Evolutionary conservation across 2,797 vertebrate species (phyloP).

Genomic region (Sus cebifrons): DNA sequence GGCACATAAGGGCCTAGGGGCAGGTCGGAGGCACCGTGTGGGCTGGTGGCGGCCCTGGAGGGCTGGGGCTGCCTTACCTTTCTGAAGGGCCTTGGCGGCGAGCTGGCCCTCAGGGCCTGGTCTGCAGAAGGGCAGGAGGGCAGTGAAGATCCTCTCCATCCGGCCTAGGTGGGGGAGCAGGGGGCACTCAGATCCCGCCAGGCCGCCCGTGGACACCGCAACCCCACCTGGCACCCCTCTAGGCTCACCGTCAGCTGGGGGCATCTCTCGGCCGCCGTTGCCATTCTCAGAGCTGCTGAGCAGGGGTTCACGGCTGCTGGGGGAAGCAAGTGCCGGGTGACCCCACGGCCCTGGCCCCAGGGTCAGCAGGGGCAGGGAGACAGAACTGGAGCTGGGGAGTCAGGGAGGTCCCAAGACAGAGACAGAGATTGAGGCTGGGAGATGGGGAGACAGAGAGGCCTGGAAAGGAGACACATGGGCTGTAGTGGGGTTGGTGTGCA

Average conservation of each 20-base stretch:
- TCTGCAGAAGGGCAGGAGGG: conserved; percentile 86
- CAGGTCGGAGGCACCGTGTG: not conserved
- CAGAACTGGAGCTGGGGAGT: conserved; percentile 23
- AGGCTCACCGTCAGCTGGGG: conserved; percentile 80
- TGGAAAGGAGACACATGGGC: not conserved
- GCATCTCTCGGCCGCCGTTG: conserved; percentile 87
- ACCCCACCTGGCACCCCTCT: fast-evolving
- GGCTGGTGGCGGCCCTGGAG: fast-evolving
- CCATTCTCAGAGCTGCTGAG: conserved; percentile 93
- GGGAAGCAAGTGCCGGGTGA: conserved; percentile 50
- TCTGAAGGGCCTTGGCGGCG: conserved; percentile 90
- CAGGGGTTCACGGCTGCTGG: conserved; percentile 85
- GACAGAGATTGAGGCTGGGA: not conserved
- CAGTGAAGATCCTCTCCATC: conserved; percentile 72
- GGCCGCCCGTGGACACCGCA: fast-evolving
- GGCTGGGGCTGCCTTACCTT: conserved; percentile 89
- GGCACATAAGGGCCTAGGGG: not conserved
- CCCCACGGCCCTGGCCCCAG: not conserved
- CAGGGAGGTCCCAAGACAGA: not conserved
- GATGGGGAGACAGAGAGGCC: not conserved
- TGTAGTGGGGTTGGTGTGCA: fast-evolving
- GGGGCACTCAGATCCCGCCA: not conserved
- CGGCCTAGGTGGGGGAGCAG: conserved; percentile 41
- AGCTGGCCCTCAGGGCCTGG: conserved; percentile 90
- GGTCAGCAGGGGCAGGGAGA: not conserved